Evolutionary conservation across 2,113 vertebrate genomes (phyloP).

Genomic region (Colius striatus): DNA sequence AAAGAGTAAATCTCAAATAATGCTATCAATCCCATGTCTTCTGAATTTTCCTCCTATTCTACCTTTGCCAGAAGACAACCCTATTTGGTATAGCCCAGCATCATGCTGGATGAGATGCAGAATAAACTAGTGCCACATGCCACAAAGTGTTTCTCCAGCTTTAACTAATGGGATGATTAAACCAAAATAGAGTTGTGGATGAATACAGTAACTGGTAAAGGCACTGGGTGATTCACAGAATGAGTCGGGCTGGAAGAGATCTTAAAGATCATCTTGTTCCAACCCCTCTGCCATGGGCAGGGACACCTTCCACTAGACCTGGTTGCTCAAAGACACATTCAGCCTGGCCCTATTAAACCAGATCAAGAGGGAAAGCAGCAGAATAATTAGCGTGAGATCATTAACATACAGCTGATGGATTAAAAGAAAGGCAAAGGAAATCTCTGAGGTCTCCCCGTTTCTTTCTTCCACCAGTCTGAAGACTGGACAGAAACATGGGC

Average conservation of each 20-base stretch:
- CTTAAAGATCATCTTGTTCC: too few species aligned
- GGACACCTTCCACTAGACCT: too few species aligned
- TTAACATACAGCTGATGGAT: background rate
- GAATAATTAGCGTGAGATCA: background rate
- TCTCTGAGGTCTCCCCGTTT: constrained; percentile 14
- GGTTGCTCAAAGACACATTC: too few species aligned
- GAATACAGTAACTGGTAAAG: background rate
- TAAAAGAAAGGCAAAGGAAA: constrained; percentile 26
- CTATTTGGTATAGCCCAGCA: background rate
- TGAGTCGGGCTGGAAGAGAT: too few species aligned
- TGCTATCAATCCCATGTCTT: background rate
- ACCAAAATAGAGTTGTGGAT: background rate
- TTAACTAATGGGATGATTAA: background rate
- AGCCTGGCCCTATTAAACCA: too few species aligned
- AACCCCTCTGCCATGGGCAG: too few species aligned
- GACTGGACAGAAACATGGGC: constrained; percentile 16
- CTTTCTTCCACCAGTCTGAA: background rate
- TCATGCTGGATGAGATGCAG: background rate
- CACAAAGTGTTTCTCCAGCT: background rate
- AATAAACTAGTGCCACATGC: background rate
- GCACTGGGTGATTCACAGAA: background rate
- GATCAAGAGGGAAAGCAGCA: background rate
- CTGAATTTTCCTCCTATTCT: background rate
- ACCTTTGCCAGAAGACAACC: background rate
- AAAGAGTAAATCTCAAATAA: background rate